Evolutionary conservation across 2,113 vertebrate genomes (phyloP), one percentile per base, ranked within the genome.

Genomic region (Numenius arquata): DNA sequence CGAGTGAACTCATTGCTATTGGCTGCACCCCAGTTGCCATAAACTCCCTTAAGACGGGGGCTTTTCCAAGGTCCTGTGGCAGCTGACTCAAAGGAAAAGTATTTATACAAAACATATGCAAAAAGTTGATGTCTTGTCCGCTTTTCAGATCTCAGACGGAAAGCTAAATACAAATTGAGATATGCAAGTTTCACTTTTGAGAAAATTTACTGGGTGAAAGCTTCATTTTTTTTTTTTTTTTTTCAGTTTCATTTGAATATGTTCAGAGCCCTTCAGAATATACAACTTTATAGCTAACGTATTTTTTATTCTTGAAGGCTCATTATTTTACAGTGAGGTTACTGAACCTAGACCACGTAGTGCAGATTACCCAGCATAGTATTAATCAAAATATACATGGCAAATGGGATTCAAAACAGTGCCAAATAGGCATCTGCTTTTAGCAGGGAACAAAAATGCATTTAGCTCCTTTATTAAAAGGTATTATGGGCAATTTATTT

Each of bases 331-430:
- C 97, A 97, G 97, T 98, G 97, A 98, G 98, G 97, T 98, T 98
- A 98, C 97, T 98, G 98, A 98, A 98, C 97, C 97, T 97, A 96
- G 84, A 98, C 95, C 94, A 97, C 40, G 22, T 92, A 97, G 93
- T 96, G 72, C 92, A 97, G 96, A 97, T 98, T 98, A 98, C 58
- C 98, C 94, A 96, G 97, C 91, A 96, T 94, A 97, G 97, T 98
- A 99, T 99, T 99, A 99, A 99, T 99, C 99, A 99, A 99, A 98
- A 98, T 98, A 98, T 98, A 98, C 97, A 96, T 97, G 97, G 98
- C 88, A 97, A 98, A 98, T 98, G 93, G 95, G 96, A 97, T 98
- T 97, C 97, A 96, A 97, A 98, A 98, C 94, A 97, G 97, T 98
- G 97, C 94, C 97, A 98, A 98, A 98, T 96, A 97, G 95, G 92